phyloP scores from a whole-genome alignment of 1,140 invertebrate species.

The Drosophila aff. region DNA sequence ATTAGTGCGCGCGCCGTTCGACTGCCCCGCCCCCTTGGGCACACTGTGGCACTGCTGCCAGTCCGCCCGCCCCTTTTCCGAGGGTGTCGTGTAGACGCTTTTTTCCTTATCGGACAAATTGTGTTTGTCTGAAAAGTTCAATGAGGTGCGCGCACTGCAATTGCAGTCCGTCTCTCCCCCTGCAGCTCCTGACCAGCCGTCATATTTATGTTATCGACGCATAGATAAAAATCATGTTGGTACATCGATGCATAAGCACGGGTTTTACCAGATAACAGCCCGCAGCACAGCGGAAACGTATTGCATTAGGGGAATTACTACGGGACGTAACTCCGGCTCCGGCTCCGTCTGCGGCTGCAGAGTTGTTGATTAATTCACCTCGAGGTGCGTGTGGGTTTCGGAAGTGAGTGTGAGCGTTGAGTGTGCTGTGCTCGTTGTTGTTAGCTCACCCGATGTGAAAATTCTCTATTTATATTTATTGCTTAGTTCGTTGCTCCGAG shows the following conservation, averaged over 20 bases:
- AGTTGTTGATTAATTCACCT: constrained; percentile 72
- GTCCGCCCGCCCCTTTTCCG: constrained; percentile 8
- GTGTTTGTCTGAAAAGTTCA: constrained; percentile 83
- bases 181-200: constrained; percentile 46
- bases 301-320: constrained; percentile 78
- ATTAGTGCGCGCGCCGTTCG: constrained; percentile 75
- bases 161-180: constrained; percentile 46
- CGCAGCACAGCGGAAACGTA: constrained; percentile 74
- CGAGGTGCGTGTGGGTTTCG: constrained; percentile 41
- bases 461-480: constrained; percentile 54
- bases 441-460: constrained; percentile 35
- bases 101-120: constrained; percentile 83
- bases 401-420: constrained; percentile 17
- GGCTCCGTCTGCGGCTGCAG: constrained; percentile 6
- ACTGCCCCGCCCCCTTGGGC: constrained; percentile 23
- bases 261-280: constrained; percentile 49
- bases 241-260: constrained; percentile 48
- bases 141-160: constrained; percentile 76
- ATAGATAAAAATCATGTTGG: constrained; percentile 79
- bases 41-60: constrained; percentile 10
- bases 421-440: constrained; percentile 11
- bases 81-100: constrained; percentile 46
- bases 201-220: constrained; percentile 79
- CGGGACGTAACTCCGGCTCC: constrained; percentile 20
- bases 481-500: constrained; percentile 39